A percentile compares a stretch with the other conserved stretches of the same genome.
Evolutionary conservation across 2,113 vertebrate species (phyloP).

Genomic region (Triplophysa dalaica): DNA sequence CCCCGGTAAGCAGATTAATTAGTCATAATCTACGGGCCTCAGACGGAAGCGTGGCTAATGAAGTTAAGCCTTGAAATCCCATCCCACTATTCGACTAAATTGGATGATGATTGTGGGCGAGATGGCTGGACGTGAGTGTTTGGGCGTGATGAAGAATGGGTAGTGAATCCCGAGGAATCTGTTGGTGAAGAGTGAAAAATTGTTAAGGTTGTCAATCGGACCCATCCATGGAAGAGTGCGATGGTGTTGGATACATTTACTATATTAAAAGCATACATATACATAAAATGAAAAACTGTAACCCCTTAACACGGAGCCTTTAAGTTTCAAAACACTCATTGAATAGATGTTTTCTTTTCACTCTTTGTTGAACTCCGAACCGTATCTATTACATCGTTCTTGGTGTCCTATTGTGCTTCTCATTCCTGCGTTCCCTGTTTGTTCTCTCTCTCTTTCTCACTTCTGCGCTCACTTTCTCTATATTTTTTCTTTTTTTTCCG

Average conservation of each 20-base stretch:
- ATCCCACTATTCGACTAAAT: conserved; percentile 65
- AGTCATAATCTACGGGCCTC: conserved; percentile 78
- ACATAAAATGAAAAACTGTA: not conserved
- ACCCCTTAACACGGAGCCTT: not conserved
- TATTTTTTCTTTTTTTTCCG: conserved; percentile 44
- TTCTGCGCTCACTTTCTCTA: not conserved
- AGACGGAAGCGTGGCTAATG: conserved; percentile 77
- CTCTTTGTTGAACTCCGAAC: not conserved
- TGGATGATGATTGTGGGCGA: conserved; percentile 39
- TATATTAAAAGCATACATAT: too few species aligned
- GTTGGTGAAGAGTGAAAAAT: not conserved
- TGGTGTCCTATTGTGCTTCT: not conserved
- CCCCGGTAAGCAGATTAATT: conserved; percentile 81
- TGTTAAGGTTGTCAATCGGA: not conserved
- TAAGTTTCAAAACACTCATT: not conserved
- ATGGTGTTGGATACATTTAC: not conserved
- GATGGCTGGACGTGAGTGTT: not conserved
- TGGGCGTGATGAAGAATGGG: not conserved
- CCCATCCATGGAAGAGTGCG: too few species aligned
- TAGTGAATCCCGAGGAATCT: not conserved
- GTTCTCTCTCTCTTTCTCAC: not conserved
- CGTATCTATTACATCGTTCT: conserved; percentile 24
- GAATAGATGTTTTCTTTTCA: conserved; percentile 19
- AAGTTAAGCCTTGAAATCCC: conserved; percentile 77
- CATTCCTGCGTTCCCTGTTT: not conserved